Conservation (phyloP, 2,113 vertebrate species). For the Poicephalus gulielmi region DNA sequence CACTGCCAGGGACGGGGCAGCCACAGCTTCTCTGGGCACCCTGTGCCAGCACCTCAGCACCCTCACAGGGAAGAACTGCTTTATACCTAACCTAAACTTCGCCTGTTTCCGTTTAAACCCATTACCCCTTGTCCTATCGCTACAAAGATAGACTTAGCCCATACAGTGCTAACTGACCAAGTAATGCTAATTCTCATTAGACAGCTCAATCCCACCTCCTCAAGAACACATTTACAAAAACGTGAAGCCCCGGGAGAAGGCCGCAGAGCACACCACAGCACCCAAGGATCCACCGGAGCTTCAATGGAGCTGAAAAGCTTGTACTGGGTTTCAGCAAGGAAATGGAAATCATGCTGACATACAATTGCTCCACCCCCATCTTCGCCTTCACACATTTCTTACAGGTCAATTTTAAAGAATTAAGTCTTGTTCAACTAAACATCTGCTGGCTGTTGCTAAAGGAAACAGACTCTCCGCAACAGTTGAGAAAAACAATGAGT, state of each 20-base stretch:
- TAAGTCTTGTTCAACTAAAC: conserved; percentile 50
- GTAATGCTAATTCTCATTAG: neutral
- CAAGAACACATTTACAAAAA: neutral
- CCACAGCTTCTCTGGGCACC: neutral
- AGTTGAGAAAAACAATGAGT: conserved; percentile 24
- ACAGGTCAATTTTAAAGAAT: conserved; percentile 56
- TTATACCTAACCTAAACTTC: neutral
- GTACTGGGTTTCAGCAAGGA: neutral
- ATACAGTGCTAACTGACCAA: neutral
- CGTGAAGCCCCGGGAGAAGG: neutral
- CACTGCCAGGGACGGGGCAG: neutral
- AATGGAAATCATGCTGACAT: conserved; percentile 8
- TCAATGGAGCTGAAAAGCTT: neutral
- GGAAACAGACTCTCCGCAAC: conserved; percentile 40
- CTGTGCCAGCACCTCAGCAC: neutral
- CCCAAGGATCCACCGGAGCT: neutral
- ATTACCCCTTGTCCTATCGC: neutral
- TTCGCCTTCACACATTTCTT: conserved; percentile 63
- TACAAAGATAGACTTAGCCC: neutral
- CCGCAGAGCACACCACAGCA: neutral
- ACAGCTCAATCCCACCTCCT: neutral
- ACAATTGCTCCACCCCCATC: conserved; percentile 12
- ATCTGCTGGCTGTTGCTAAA: conserved; percentile 64
- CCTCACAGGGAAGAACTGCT: neutral
- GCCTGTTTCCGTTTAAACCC: neutral